phyloP scores from a whole-genome alignment of 53 echinoderm and acorn worm species.

The Antedon mediterranea region DNA sequence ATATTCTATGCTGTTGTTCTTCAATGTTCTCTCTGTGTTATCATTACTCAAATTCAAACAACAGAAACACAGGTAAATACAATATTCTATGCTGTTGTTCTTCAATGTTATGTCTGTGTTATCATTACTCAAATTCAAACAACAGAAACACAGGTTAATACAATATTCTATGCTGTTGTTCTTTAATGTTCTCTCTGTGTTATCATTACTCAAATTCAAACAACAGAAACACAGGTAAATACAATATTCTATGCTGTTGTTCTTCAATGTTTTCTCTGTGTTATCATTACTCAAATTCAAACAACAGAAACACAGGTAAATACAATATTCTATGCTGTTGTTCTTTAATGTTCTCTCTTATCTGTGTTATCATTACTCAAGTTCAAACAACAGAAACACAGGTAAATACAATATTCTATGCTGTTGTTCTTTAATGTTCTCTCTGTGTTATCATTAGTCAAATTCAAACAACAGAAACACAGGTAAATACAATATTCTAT shows the following conservation, averaged over 20 bases:
- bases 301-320: conserved; percentile 43
- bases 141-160: conserved; percentile 41
- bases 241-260: conserved; percentile 58
- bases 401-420: conserved; percentile 56
- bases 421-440: conserved; percentile 48
- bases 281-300: conserved; percentile 51
- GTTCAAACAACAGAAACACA: conserved; percentile 40
- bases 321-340: conserved; percentile 51
- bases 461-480: conserved; percentile 36
- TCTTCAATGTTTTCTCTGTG: conserved; percentile 35
- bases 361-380: conserved; percentile 43
- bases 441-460: conserved; percentile 39
- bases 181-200: conserved; percentile 32
- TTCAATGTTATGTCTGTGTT: conserved; percentile 35
- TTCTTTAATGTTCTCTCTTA: conserved; percentile 38
- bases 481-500: conserved; percentile 66
- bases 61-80: conserved; percentile 36
- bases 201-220: conserved; percentile 52
- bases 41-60: conserved; percentile 54
- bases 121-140: conserved; percentile 49
- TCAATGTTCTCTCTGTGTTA: conserved; percentile 31
- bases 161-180: conserved; percentile 61
- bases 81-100: conserved; percentile 63
- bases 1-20: conserved; percentile 64
- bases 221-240: conserved; percentile 42